Base-by-base conservation (phyloP, 2,113 vertebrate genomes). In the Mionectes macconnelli region DNA sequence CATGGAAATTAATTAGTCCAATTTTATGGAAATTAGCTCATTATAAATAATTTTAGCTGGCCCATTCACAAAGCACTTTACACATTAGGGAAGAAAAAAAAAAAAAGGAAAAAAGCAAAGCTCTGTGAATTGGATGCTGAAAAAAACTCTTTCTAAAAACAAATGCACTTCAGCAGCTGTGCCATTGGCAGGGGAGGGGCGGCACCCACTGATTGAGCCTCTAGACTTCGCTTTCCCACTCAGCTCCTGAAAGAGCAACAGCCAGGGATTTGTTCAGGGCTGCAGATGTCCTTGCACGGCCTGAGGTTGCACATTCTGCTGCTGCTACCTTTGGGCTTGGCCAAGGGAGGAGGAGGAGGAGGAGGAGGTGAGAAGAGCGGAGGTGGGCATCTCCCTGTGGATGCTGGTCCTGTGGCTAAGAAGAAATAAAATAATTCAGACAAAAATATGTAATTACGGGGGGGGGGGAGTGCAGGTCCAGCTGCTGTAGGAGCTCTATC, bases 1-100 rank as follows among this genome's bases (percentile, higher is more conserved):
- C 95, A 94, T 96, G 96, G 96, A 97, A 97, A 97, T 97, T 97
- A 97, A 97, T 97, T 97, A 97, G 95, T 87, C 91, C 97, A 97
- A 97, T 97, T 97, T 97, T 97, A 97, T 97, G 97, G 97, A 97
- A 97, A 97, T 97, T 64, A 97, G 94, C 93, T 97, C 97, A 97
- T 97, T 97, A 97, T 92, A 96, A 97, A 96, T 96, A 97, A 97
- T 97, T 97, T 97, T 96, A 97, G 97, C 96, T 97, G 96, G 97
- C 95, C 96, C 94, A 97, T 97, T 97, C 96, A 97, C 96, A 96
- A 97, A 97, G 95, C 95, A 92, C 93, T 95, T 95, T 92, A 87
- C 92, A 87, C 88, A 96, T 96, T 95, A 78, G 81, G 56, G 30
- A 1, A 1, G 12, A 16, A 64, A 42, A 37, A 25, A 22, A 52